Percentiles rank a stretch among this genome's conserved stretches.
Evolutionary conservation across 2,888 invertebrate genomes (phyloP).

Genomic region (Spisula solida): DNA sequence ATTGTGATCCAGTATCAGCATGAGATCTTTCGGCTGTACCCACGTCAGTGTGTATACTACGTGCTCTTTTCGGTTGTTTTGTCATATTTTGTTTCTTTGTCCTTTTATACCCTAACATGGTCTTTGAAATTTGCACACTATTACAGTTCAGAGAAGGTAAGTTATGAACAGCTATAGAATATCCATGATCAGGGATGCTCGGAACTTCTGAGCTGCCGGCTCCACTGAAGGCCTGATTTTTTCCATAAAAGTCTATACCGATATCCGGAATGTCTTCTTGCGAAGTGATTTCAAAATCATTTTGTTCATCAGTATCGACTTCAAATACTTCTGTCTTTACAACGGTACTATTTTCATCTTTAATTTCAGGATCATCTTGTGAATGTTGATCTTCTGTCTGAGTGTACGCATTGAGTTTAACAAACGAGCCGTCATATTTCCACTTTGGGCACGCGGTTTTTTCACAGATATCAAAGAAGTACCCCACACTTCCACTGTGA

Average conservation of each 20-base stretch:
- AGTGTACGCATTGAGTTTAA: neutral
- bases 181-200: neutral
- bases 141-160: neutral
- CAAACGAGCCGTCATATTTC: neutral
- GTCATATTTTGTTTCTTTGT: neutral
- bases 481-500: neutral
- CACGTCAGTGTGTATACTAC: neutral
- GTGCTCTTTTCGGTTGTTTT: neutral
- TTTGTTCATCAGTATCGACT: no score
- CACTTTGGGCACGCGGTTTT: neutral
- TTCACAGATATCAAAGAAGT: neutral
- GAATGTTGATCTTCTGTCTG: no score
- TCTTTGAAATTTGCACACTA: neutral
- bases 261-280: no score
- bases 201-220: neutral
- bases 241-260: no score
- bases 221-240: neutral
- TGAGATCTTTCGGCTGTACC: neutral
- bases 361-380: no score
- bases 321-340: no score
- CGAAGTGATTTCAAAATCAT: no score
- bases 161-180: neutral
- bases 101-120: neutral
- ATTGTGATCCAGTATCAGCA: neutral
- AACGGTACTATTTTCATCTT: no score